Conservation (phyloP, 2,113 vertebrate species). For the Nicator chloris region DNA sequence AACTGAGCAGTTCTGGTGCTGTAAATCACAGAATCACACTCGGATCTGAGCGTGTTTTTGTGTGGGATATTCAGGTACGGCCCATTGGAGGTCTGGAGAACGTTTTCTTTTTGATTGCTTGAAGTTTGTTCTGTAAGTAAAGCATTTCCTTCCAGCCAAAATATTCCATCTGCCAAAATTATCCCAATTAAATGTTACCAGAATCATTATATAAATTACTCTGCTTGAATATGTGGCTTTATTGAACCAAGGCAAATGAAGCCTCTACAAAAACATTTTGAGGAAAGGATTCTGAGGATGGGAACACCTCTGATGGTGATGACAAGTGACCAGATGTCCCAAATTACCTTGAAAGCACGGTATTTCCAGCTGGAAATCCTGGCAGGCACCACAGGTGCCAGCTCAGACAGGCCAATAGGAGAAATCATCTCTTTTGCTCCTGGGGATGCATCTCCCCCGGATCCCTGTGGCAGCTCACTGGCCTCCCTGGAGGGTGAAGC, state of each 20-base stretch:
- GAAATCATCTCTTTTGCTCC: background rate
- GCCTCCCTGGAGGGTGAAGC: background rate
- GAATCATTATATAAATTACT: background rate
- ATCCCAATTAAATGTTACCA: background rate
- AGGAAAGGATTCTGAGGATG: background rate
- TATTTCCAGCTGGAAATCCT: background rate
- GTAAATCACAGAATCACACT: background rate
- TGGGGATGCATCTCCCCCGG: background rate
- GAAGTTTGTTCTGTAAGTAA: background rate
- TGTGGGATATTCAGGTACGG: background rate
- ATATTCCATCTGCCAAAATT: background rate
- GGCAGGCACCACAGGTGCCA: background rate
- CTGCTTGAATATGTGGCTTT: background rate
- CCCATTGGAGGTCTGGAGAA: background rate
- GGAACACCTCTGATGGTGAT: background rate
- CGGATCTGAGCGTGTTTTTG: accelerated
- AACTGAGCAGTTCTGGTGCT: background rate
- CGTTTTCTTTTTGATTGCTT: background rate
- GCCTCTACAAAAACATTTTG: background rate
- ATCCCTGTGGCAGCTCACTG: background rate
- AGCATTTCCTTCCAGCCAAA: background rate
- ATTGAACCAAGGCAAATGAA: background rate
- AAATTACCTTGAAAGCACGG: background rate
- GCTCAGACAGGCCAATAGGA: background rate
- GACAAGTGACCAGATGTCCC: background rate